Evolutionary conservation across 92 coral and sea anemone genomes (phyloP).

Genomic region (Galaxea fascicularis): DNA sequence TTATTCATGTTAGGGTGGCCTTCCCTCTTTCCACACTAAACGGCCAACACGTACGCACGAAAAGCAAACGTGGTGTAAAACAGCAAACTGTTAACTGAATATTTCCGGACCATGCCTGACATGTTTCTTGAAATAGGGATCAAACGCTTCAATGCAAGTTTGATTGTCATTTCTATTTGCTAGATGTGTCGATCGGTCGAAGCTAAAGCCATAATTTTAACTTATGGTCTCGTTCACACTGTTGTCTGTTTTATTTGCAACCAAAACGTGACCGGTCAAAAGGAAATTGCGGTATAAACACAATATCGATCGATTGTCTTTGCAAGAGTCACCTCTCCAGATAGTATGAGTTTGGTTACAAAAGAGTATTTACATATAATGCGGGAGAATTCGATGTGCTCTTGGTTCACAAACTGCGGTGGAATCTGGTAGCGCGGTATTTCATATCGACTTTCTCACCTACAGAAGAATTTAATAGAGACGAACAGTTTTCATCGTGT

Average conservation of each 20-base stretch:
- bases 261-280: background rate
- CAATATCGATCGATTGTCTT: conserved; percentile 5
- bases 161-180: conserved; percentile 1
- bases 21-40: background rate
- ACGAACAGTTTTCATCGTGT: background rate
- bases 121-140: background rate
- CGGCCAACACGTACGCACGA: background rate
- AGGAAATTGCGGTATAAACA: conserved; percentile 27
- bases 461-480: too few relatives aligned
- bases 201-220: background rate
- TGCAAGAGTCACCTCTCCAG: conserved; percentile 17
- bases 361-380: conserved; percentile 33
- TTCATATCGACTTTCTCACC: background rate
- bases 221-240: background rate
- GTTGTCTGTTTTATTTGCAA: background rate
- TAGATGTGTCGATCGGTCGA: background rate
- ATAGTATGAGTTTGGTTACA: conserved; percentile 31
- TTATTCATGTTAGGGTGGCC: background rate
- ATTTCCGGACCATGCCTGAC: conserved; percentile 18
- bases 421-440: background rate
- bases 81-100: conserved; percentile 24
- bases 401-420: background rate
- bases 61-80: background rate
- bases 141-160: background rate
- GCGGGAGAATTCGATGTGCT: background rate